These are phyloP conservation scores for Phodopus roborovskii DNA, from an alignment of 2,113 vertebrate species.

Conservation along the genomic window DNA sequence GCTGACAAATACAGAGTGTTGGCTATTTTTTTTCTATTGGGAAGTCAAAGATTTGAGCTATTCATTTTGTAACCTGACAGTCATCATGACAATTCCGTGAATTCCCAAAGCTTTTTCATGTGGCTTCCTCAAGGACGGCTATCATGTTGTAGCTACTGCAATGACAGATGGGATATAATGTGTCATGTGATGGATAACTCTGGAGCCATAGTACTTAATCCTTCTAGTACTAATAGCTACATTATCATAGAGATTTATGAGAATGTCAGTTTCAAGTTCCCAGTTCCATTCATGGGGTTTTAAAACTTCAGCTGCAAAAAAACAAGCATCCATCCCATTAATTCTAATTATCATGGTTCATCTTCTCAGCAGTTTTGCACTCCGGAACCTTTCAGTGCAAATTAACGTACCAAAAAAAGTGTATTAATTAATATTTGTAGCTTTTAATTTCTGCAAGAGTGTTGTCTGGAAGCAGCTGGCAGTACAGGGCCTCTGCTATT, in stretches of 20 bases:
- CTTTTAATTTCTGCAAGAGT: slow-evolving; percentile 97
- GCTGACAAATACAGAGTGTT: slow-evolving; percentile 88
- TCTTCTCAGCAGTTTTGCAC: slow-evolving; percentile 92
- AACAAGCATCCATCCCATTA: slow-evolving; percentile 93
- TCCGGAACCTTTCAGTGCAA: slow-evolving; percentile 94
- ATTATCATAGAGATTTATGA: slow-evolving; percentile 96
- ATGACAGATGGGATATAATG: slow-evolving; percentile 89
- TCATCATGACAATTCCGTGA: slow-evolving; percentile 86
- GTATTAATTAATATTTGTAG: slow-evolving; percentile 99
- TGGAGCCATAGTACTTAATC: slow-evolving; percentile 90
- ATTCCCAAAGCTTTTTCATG: slow-evolving; percentile 87
- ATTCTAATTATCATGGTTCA: slow-evolving; percentile 95
- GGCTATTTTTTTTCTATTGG: slow-evolving; percentile 84
- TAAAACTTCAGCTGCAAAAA: slow-evolving; percentile 92
- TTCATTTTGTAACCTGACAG: slow-evolving; percentile 84
- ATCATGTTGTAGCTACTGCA: slow-evolving; percentile 84
- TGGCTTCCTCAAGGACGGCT: slow-evolving; percentile 88
- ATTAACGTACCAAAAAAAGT: slow-evolving; percentile 96
- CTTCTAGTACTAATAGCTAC: slow-evolving; percentile 92
- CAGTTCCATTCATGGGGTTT: slow-evolving; percentile 90
- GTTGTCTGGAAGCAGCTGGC: slow-evolving; percentile 96
- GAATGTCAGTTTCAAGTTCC: slow-evolving; percentile 93
- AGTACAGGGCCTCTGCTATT: slow-evolving; percentile 92
- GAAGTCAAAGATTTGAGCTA: slow-evolving; percentile 86
- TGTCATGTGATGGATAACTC: slow-evolving; percentile 92